A percentile compares a stretch with the other conserved stretches of the same genome.
Evolutionary conservation across 2,888 invertebrate species (phyloP).

Genomic region (Smittia sp.): DNA sequence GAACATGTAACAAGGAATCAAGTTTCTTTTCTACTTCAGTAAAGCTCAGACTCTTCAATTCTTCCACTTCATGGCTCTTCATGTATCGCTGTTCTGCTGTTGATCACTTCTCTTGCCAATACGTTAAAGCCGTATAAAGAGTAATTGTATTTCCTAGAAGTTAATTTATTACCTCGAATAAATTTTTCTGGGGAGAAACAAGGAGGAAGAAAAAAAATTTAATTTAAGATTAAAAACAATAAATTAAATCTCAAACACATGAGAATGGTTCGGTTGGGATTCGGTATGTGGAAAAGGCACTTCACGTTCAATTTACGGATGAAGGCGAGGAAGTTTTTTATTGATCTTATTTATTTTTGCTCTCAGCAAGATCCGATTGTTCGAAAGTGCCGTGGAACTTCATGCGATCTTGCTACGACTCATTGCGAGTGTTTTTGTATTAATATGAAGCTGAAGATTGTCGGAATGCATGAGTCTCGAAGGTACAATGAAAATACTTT

Average conservation of each 20-base stretch:
- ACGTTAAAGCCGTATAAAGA: constrained; percentile 33
- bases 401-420: too few relatives aligned
- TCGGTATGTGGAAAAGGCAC: constrained; percentile 15
- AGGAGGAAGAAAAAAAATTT: constrained; percentile 28
- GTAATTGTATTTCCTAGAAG: constrained; percentile 40
- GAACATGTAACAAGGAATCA: too few relatives aligned
- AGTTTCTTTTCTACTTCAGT: not conserved
- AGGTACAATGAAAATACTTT: not conserved
- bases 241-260: constrained; percentile 40
- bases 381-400: too few relatives aligned
- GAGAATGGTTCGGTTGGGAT: constrained; percentile 18
- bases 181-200: constrained; percentile 18
- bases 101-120: constrained; percentile 7
- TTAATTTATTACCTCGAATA: constrained; percentile 39
- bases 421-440: too few relatives aligned
- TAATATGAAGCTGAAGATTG: too few relatives aligned
- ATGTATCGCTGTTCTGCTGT: not conserved
- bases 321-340: constrained; percentile 11
- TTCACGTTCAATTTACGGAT: constrained; percentile 14
- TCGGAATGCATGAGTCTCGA: not conserved
- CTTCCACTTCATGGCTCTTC: not conserved
- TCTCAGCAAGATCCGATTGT: not conserved
- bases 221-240: constrained; percentile 41
- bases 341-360: constrained; percentile 8
- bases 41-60: not conserved